A percentile compares a stretch with the other conserved stretches of the same genome.
Conservation (phyloP, 2,888 invertebrate genomes). For the Dione juno region DNA sequence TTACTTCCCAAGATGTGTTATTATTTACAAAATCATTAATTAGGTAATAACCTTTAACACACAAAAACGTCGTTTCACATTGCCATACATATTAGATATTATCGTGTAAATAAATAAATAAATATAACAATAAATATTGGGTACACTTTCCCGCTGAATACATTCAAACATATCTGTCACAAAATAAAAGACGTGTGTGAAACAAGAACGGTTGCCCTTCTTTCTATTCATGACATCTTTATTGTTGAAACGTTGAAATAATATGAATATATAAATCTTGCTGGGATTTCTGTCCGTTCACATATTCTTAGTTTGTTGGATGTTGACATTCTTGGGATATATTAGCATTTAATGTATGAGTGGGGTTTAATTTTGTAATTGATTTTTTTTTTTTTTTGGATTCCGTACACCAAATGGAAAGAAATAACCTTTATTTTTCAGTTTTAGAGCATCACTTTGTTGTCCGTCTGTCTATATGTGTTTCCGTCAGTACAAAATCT, state of each 20-base stretch:
- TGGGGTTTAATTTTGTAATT: neutral
- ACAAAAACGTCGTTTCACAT: too few relatives aligned
- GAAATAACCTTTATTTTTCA: too few relatives aligned
- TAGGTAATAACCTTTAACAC: too few relatives aligned
- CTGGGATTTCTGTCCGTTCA: neutral
- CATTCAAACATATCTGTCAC: conserved; percentile 21
- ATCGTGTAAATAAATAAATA: neutral
- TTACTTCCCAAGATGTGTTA: too few relatives aligned
- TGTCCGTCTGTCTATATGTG: too few relatives aligned
- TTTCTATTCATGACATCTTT: conserved; percentile 27
- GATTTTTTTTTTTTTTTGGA: too few relatives aligned
- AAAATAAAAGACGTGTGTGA: conserved; percentile 22
- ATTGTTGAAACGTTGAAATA: conserved; percentile 23
- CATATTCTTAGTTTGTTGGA: neutral
- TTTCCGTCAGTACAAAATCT: too few relatives aligned
- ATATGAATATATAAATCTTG: conserved; percentile 26
- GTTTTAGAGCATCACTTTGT: too few relatives aligned
- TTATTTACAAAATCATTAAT: too few relatives aligned
- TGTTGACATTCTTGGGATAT: neutral
- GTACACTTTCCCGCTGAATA: neutral
- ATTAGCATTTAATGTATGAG: neutral
- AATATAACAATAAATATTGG: conserved; percentile 12
- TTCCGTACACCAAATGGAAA: too few relatives aligned
- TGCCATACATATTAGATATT: too few relatives aligned
- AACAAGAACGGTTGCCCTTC: conserved; percentile 24